These are phyloP conservation scores for Mus pahari DNA, from an alignment of 2,113 vertebrate genomes.

Conservation along the genomic window DNA sequence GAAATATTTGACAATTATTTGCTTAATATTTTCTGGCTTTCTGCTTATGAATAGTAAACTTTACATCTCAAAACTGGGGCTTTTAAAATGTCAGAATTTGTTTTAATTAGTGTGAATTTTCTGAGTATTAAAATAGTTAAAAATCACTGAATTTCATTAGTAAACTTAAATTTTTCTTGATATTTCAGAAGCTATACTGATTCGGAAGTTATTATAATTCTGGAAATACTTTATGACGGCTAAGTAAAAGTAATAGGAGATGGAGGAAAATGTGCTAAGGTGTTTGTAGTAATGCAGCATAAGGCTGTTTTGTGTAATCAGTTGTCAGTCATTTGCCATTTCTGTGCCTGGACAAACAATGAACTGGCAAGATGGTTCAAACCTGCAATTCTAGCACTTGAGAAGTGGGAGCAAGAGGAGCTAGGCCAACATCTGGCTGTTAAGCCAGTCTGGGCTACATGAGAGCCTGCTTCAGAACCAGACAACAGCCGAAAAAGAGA, in stretches of 20 bases:
- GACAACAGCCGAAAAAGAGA: background rate
- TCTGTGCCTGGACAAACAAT: slow-evolving; percentile 42
- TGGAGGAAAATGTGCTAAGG: background rate
- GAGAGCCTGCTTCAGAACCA: background rate
- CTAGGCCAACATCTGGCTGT: background rate
- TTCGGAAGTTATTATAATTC: slow-evolving; percentile 35
- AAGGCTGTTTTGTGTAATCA: slow-evolving; percentile 10
- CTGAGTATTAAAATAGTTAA: slow-evolving; percentile 18
- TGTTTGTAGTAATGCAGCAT: background rate
- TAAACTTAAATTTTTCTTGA: background rate
- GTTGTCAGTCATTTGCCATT: slow-evolving; percentile 31
- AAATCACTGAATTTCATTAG: slow-evolving; percentile 49
- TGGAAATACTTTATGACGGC: slow-evolving; percentile 26
- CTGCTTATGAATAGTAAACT: background rate
- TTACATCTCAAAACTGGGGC: slow-evolving; percentile 15
- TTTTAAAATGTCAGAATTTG: slow-evolving; percentile 25
- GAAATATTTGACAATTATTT: slow-evolving; percentile 43
- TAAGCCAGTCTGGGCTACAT: background rate
- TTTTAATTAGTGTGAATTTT: slow-evolving; percentile 61
- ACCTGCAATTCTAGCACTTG: background rate
- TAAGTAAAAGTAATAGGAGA: background rate
- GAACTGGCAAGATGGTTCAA: background rate
- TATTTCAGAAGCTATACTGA: slow-evolving; percentile 23
- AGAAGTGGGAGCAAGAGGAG: background rate
- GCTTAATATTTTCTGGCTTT: background rate